Base-by-base conservation (phyloP, 2,888 invertebrate species). In the Aleiodes alternator region DNA sequence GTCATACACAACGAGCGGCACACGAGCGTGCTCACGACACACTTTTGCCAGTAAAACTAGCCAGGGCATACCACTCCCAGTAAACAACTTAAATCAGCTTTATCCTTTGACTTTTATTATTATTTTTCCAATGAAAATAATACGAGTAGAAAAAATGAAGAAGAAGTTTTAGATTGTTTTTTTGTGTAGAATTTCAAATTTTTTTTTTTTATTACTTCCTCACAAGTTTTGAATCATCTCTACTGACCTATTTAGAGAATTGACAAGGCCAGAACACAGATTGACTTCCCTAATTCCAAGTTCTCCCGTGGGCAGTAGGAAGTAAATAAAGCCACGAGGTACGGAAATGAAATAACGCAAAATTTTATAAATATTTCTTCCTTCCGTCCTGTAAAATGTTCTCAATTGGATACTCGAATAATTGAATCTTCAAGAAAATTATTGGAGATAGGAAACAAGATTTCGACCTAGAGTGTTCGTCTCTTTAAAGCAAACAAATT, bases 191-290 rank as follows among this genome's bases (percentile, higher is more conserved):
- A 75, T 79, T 75, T 73, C 72, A 71, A 74, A 51, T 64, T 66
- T 77, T 23, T 66, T 77, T 79, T 8, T 43, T 43, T 72, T 72
- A 79, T 80, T 77, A 77, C 77, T 43, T 43, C 7, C 43, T 9
- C 8, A 9, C 43, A 43, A 9, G 8, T 43, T 7, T 43, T 43
- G 8, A 43, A 43, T 43, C 9, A 43, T 43, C 43, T 43, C 43
- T 34, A 76, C 77, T 79, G 79, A 80, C 77, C 81, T 82, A 80
- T 80, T 79, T 79, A 80, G 82, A 79, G 43, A 78, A 79, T 78
- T 79, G 78, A 79, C 81, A 81, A 83, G 81, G 82, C 82, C 81
- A 79, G 6, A 6, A 43, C 9, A 11, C 43, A 7, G 43, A 9
- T 43, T 9, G 43, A 43, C 43, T 43, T 43, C 43, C 9, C 43